A percentile compares a stretch with the other conserved stretches of the same genome.
phyloP scores from a whole-genome alignment of 2,113 vertebrate species.

The Alexandromys fortis region DNA sequence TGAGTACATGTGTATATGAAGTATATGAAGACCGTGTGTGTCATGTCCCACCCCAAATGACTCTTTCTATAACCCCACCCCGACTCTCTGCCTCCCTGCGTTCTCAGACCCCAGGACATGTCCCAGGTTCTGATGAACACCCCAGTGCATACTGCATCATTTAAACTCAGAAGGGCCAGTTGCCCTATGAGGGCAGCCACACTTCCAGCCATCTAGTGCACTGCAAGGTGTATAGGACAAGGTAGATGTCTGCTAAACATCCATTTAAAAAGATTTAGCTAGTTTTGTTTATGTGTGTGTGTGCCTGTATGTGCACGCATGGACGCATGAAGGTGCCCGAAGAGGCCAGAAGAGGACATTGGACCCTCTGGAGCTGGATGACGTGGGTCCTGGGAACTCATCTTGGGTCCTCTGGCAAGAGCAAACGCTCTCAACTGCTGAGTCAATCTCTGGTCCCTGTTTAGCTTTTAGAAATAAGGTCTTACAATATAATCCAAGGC shows the following conservation, averaged over 20 bases:
- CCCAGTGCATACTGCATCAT: not conserved
- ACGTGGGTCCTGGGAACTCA: too few relatives aligned
- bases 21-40: not conserved
- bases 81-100: not conserved
- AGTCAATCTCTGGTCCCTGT: not conserved
- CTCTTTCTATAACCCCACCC: not conserved
- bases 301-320: not conserved
- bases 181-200: not conserved
- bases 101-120: not conserved
- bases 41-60: not conserved
- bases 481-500: not conserved
- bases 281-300: not conserved
- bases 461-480: not conserved
- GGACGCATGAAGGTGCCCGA: not conserved
- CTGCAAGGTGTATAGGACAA: not conserved
- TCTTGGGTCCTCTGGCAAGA: not conserved
- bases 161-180: not conserved
- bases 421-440: not conserved
- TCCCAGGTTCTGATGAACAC: not conserved
- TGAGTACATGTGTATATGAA: not conserved
- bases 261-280: not conserved
- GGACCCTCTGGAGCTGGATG: not conserved
- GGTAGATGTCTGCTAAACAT: not conserved
- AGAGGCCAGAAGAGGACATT: too few relatives aligned
- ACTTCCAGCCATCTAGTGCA: not conserved